phyloP scores from a whole-genome alignment of 1,140 invertebrate genomes.

The Drosophila equinoxialis region DNA sequence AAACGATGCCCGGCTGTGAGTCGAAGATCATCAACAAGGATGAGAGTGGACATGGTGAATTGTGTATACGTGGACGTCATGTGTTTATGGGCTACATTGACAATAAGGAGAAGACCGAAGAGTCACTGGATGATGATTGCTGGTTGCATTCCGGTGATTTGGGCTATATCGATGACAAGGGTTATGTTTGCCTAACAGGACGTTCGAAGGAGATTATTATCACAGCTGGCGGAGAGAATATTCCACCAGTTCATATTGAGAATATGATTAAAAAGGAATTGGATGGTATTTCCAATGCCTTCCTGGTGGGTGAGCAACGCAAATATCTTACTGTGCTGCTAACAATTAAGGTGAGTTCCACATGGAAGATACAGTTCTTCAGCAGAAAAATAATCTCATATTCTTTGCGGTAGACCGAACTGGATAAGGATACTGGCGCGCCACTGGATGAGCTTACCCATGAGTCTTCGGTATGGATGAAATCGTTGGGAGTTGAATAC shows the following conservation, averaged over 20 bases:
- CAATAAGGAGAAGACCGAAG: slow-evolving; percentile 90
- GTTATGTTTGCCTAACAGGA: slow-evolving; percentile 92
- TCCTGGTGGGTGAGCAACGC: slow-evolving; percentile 93
- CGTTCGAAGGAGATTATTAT: slow-evolving; percentile 95
- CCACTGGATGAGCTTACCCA: slow-evolving; percentile 88
- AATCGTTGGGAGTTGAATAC: slow-evolving; percentile 88
- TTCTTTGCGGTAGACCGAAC: slow-evolving; percentile 60
- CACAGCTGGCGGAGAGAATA: slow-evolving; percentile 96
- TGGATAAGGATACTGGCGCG: slow-evolving; percentile 87
- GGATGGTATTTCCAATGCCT: slow-evolving; percentile 91
- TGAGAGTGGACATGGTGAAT: slow-evolving; percentile 91
- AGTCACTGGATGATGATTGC: slow-evolving; percentile 86
- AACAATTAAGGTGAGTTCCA: slow-evolving; percentile 89
- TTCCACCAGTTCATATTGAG: slow-evolving; percentile 94
- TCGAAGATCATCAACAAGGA: slow-evolving; percentile 89
- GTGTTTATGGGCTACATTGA: slow-evolving; percentile 96
- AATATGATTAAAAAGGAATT: slow-evolving; percentile 90
- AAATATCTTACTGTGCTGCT: slow-evolving; percentile 94
- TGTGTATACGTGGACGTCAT: slow-evolving; percentile 91
- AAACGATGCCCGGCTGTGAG: slow-evolving; percentile 86
- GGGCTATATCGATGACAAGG: slow-evolving; percentile 89
- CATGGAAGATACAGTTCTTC: no score
- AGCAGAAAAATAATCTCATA: background rate
- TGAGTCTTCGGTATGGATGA: slow-evolving; percentile 88
- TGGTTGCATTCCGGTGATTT: slow-evolving; percentile 94